Percentiles rank a stretch among this genome's conserved stretches.
Conservation (phyloP, 2,113 vertebrate genomes). For the Budorcas taxicolor region DNA sequence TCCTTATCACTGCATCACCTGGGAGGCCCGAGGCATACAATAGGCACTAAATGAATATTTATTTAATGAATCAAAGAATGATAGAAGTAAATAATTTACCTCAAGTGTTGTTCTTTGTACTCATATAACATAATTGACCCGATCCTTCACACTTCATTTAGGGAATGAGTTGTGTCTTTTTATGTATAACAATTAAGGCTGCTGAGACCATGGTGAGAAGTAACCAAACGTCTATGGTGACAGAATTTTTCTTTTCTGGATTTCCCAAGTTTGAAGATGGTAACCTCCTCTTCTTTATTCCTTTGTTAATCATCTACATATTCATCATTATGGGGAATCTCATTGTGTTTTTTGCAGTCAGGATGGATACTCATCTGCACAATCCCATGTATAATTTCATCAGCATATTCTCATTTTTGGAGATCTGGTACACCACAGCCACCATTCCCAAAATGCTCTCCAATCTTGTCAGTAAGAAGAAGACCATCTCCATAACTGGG, state of each 20-base stretch:
- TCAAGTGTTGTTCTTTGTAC: background rate
- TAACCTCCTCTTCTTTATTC: constrained; percentile 29
- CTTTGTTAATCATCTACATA: constrained; percentile 56
- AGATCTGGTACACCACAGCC: constrained; percentile 65
- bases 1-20: background rate
- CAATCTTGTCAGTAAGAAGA: constrained; percentile 50
- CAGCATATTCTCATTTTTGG: constrained; percentile 64
- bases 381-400: constrained; percentile 71
- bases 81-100: background rate
- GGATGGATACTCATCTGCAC: constrained; percentile 57
- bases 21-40: fast-evolving
- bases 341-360: constrained; percentile 57
- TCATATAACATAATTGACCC: background rate
- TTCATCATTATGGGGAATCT: constrained; percentile 66
- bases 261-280: constrained; percentile 38
- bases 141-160: background rate
- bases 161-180: background rate
- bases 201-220: background rate
- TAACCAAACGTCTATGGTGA: constrained; percentile 17
- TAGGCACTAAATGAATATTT: background rate
- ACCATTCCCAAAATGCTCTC: constrained; percentile 68
- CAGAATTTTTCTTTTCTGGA: constrained; percentile 64
- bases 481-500: constrained; percentile 47
- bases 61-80: background rate
- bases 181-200: background rate